Evolutionary conservation across 2,797 vertebrate genomes (phyloP), one percentile per base, ranked within the genome.

Genomic region (Sebastiscus albofasciatus): DNA sequence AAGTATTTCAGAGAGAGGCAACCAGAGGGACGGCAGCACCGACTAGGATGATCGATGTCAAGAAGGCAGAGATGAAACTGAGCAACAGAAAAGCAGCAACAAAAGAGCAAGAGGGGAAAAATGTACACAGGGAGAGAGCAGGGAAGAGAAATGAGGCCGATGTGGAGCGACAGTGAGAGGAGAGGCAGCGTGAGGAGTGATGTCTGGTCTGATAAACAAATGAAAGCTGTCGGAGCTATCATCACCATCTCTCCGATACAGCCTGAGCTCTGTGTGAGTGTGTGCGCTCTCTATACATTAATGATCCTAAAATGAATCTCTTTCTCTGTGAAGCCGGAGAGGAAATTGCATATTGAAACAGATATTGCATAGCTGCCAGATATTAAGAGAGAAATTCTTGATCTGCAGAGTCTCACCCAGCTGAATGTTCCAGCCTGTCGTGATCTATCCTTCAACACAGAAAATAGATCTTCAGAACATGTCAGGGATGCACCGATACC

Each of bases 161-260:
- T 26, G 79, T 77, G 84, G 75, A 58, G 80, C 77, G 80, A 81
- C 60, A 33, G 49, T 22, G n/a, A 58, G 55, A 33, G 59, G 54
- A 56, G n/a, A 66, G 20, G 42, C 49, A 31, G 42, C 12, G 8
- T 33, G 67, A 62, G 27, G 72, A 75, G 42, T 42, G 88, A 90
- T 78, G 84, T 85, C 83, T 88, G 72, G 39, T 26, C 73, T 79
- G 82, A 91, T 83, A 81, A 88, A 83, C 72, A 76, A 84, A 90
- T 87, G 73, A 84, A 89, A 88, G 78, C 80, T 76, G 70, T 79
- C 85, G 82, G 80, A 82, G 70, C 56, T 79, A 80, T 90, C 79
- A 49, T 68, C 71, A 66, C 83, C 78, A 86, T 90, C 81, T 83
- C 69, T 87, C n/a, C 22, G 52, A 34, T 59, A 42, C 70, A 71